Percentiles rank a stretch among this genome's conserved stretches.
Evolutionary conservation across 1,140 invertebrate species (phyloP).

Genomic region (Octopus sinensis): DNA sequence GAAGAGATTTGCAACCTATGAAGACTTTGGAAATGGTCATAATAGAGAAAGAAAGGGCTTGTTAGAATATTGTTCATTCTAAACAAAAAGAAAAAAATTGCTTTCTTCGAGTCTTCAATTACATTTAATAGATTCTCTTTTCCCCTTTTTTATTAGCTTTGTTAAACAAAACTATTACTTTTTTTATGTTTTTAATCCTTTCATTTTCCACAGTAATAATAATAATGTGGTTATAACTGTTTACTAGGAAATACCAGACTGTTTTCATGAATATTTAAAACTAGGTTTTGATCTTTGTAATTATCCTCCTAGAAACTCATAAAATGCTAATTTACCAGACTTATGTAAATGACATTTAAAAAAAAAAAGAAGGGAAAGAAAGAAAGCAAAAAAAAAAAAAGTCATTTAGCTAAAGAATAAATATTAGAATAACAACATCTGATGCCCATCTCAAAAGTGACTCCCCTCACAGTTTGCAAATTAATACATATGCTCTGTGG

Average conservation of each 20-base stretch:
- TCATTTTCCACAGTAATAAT: not conserved
- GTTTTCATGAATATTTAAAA: too few relatives aligned
- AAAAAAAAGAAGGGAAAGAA: too few relatives aligned
- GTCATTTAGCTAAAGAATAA: not conserved
- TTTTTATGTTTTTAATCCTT: not conserved
- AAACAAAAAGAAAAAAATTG: not conserved
- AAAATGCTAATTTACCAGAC: too few relatives aligned
- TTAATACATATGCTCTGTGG: not conserved
- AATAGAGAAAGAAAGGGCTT: slow-evolving; percentile 9
- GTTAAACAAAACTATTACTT: not conserved
- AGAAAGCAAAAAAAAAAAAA: too few relatives aligned
- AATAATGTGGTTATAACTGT: too few relatives aligned
- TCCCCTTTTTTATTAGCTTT: slow-evolving; percentile 13
- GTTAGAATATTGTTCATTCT: not conserved
- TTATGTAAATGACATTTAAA: too few relatives aligned
- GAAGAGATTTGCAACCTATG: slow-evolving; percentile 6
- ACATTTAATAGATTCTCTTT: not conserved
- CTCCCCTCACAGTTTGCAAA: not conserved
- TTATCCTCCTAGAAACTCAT: too few relatives aligned
- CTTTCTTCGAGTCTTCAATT: not conserved
- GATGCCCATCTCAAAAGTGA: not conserved
- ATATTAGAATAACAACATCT: not conserved
- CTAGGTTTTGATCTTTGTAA: too few relatives aligned
- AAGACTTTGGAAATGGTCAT: not conserved
- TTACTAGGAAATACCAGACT: too few relatives aligned